phyloP scores from a whole-genome alignment of 2,888 invertebrate genomes.

The Tinea semifulvella region DNA sequence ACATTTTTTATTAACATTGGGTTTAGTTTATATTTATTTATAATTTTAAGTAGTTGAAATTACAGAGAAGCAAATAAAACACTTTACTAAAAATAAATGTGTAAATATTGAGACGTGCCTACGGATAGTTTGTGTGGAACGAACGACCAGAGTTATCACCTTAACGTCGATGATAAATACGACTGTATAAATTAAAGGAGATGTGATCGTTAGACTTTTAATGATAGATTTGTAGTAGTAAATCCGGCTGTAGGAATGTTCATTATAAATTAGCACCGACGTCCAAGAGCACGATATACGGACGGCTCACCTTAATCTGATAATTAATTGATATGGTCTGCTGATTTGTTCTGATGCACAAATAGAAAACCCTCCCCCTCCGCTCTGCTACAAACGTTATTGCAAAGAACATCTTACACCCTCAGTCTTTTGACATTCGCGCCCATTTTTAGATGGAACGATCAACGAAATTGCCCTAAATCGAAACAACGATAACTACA shows the following conservation, averaged over 20 bases:
- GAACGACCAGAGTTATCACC: no score
- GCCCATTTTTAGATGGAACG: constrained; percentile 63
- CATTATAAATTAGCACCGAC: constrained; percentile 32
- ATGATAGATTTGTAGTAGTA: constrained; percentile 1
- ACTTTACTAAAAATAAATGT: no score
- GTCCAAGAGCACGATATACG: constrained; percentile 46
- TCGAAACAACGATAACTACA: neutral
- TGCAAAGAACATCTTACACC: constrained; percentile 34
- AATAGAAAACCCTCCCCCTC: constrained; percentile 50
- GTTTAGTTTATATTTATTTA: no score
- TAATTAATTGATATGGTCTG: constrained; percentile 64
- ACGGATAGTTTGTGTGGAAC: no score
- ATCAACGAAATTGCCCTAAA: constrained; percentile 32
- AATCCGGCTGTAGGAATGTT: neutral
- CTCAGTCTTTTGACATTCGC: constrained; percentile 65
- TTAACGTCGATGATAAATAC: no score
- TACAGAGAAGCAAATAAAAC: no score
- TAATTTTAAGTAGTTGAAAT: no score
- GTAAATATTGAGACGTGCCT: no score
- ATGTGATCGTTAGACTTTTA: no score
- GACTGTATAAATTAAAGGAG: no score
- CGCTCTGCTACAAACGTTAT: constrained; percentile 23
- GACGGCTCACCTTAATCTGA: constrained; percentile 64
- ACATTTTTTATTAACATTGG: no score
- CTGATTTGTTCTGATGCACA: constrained; percentile 61